Base-by-base conservation (phyloP, 2,113 vertebrate genomes). In the Oceanodroma tethys region DNA sequence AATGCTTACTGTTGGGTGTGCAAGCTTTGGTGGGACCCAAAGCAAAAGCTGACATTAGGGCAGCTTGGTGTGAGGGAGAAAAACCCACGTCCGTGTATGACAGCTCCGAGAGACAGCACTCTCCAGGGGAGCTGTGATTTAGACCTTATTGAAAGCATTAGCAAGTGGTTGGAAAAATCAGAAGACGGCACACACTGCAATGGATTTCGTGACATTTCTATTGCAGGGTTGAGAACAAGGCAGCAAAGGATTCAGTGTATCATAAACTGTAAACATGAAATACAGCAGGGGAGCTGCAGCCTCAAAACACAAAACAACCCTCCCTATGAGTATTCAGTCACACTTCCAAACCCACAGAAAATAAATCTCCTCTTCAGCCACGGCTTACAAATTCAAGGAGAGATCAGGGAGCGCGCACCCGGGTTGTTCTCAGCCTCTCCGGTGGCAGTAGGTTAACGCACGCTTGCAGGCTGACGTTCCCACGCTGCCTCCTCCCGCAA, bases 271-370 rank as follows among this genome's bases (percentile, higher is more conserved):
- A 91, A 94, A 94, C 81, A 91, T 43, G 74, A 90, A 83, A 90
- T 95, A 42, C 92, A 95, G 95, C 95, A 97, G 93, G 95, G 79
- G 82, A 93, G 66, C 86, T 55, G 86, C 70, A 58, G 93, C 92
- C 97, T 93, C 47, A 12, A 50, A 95, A 92, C 94, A 93, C 84
- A 95, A 38, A 93, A 12, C 91, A 90, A 13, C 34, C 76, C 48
- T 93, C 85, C 66, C 50, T 84, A 43, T 3, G 81, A 92, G 66
- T 1, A 4, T 55, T 84, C 85, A 67, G 67, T 3, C 0, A 0
- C 21, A 4, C 74, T 86, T 93, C 60, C 67, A 81, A 81, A 78
- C 58, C 58, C 83, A 26, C 76, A 72, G 72, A 36, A 71, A 70
- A 81, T 53, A 87, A 93, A 95, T 88, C 75, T 79, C n/a, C 55